These are phyloP conservation scores for Boulengeromyrus knoepffleri DNA, from an alignment of 2,113 vertebrate genomes.

Conservation along the genomic window DNA sequence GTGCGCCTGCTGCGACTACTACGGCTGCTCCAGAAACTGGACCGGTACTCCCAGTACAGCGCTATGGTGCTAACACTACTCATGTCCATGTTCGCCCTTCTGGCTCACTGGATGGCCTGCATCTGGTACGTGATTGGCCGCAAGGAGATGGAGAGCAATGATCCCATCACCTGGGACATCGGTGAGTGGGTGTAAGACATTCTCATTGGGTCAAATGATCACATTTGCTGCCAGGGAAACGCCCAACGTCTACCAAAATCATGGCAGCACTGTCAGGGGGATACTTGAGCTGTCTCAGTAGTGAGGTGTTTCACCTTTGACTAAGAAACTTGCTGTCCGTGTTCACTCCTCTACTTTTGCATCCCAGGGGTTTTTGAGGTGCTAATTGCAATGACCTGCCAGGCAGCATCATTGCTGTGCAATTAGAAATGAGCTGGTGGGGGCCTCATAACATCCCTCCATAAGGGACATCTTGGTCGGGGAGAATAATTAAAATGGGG, in stretches of 20 bases:
- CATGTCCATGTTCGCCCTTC: slow-evolving; percentile 81
- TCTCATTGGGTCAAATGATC: background rate
- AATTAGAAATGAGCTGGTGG: slow-evolving; percentile 8
- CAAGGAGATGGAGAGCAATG: slow-evolving; percentile 74
- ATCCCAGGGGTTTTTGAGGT: background rate
- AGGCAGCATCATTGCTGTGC: background rate
- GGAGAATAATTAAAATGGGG: slow-evolving; percentile 17
- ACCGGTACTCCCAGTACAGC: slow-evolving; percentile 87
- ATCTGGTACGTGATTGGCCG: slow-evolving; percentile 84
- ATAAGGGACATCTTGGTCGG: background rate
- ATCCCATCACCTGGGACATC: slow-evolving; percentile 86
- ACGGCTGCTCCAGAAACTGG: slow-evolving; percentile 79
- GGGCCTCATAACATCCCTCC: slow-evolving; percentile 1
- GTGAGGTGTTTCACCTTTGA: background rate
- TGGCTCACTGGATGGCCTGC: slow-evolving; percentile 88
- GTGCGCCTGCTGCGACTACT: slow-evolving; percentile 76
- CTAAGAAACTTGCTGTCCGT: background rate
- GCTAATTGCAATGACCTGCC: slow-evolving; percentile 14
- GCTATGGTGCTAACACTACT: slow-evolving; percentile 83
- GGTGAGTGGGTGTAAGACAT: slow-evolving; percentile 61
- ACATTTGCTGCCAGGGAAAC: background rate
- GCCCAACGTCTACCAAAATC: no score
- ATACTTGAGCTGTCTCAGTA: background rate
- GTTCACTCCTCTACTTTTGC: background rate
- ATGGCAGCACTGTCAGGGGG: background rate